A percentile compares a stretch with the other conserved stretches of the same genome.
These are phyloP conservation scores for Psettodes erumei DNA, from an alignment of 2,113 vertebrate genomes.

Conservation along the genomic window DNA sequence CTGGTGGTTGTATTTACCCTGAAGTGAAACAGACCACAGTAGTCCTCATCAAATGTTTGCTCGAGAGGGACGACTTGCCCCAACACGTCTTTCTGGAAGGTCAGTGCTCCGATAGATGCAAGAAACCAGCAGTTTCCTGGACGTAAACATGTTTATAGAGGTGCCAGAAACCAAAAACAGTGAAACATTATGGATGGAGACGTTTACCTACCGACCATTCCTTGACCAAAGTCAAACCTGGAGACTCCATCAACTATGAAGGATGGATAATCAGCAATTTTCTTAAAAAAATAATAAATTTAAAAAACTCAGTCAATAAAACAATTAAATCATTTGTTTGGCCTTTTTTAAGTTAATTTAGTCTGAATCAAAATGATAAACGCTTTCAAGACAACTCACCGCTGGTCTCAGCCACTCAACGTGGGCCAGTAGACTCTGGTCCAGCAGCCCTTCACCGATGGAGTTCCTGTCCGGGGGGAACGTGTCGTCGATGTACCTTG, in stretches of 20 bases:
- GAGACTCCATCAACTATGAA: slow-evolving; percentile 72
- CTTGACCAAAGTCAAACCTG: slow-evolving; percentile 81
- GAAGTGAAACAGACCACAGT: slow-evolving; percentile 84
- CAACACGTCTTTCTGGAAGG: slow-evolving; percentile 68
- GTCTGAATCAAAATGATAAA: too few relatives aligned
- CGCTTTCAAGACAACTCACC: slow-evolving; percentile 38
- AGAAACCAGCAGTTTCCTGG: slow-evolving; percentile 85
- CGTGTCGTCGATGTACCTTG: slow-evolving; percentile 67
- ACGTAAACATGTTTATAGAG: not conserved
- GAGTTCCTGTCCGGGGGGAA: slow-evolving; percentile 77
- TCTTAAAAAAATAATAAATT: too few relatives aligned
- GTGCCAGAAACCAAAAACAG: not conserved
- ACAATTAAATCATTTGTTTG: too few relatives aligned
- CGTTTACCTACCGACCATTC: slow-evolving; percentile 65
- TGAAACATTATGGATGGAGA: not conserved
- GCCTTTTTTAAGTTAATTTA: too few relatives aligned
- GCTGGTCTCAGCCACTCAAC: slow-evolving; percentile 66
- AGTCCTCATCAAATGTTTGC: slow-evolving; percentile 71
- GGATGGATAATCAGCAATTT: slow-evolving; percentile 51
- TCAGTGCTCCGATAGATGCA: slow-evolving; percentile 80
- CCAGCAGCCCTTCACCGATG: slow-evolving; percentile 69
- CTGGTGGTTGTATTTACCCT: slow-evolving; percentile 57
- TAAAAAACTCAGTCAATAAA: not conserved
- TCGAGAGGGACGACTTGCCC: slow-evolving; percentile 60
- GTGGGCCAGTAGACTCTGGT: accelerated